phyloP scores from a whole-genome alignment of 2,113 vertebrate genomes.

The Ibidorhyncha struthersii region DNA sequence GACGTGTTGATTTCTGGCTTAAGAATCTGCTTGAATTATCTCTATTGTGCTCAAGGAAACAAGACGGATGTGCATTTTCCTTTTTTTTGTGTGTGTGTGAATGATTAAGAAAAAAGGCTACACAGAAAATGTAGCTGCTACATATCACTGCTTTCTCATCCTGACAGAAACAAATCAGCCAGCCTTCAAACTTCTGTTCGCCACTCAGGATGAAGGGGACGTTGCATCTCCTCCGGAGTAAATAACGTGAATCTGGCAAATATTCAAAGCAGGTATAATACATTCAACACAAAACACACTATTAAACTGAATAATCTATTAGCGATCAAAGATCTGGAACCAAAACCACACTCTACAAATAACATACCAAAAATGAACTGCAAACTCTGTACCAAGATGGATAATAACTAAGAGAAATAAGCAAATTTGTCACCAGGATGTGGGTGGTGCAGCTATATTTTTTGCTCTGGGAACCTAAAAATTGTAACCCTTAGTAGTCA shows the following conservation, averaged over 20 bases:
- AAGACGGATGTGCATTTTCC: background rate
- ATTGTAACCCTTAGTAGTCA: background rate
- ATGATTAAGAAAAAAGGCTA: background rate
- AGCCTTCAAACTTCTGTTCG: conserved; percentile 28
- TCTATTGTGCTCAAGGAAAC: background rate
- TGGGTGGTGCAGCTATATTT: background rate
- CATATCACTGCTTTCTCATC: background rate
- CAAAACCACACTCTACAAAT: background rate
- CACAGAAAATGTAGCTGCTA: background rate
- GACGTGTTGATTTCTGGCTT: background rate
- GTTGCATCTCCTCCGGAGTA: background rate
- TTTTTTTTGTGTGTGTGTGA: background rate
- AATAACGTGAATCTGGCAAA: background rate
- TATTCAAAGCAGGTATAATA: background rate
- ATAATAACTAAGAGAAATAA: background rate
- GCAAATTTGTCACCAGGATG: background rate
- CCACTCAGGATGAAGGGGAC: background rate
- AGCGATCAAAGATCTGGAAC: background rate
- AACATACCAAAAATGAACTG: background rate
- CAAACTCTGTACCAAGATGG: background rate
- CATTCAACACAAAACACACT: background rate
- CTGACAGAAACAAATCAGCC: conserved; percentile 12
- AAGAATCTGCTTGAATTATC: background rate
- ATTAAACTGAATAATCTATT: background rate
- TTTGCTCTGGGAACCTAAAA: background rate